Base-by-base conservation (phyloP, 2,888 invertebrate genomes). In the Heliothis peltigera region DNA sequence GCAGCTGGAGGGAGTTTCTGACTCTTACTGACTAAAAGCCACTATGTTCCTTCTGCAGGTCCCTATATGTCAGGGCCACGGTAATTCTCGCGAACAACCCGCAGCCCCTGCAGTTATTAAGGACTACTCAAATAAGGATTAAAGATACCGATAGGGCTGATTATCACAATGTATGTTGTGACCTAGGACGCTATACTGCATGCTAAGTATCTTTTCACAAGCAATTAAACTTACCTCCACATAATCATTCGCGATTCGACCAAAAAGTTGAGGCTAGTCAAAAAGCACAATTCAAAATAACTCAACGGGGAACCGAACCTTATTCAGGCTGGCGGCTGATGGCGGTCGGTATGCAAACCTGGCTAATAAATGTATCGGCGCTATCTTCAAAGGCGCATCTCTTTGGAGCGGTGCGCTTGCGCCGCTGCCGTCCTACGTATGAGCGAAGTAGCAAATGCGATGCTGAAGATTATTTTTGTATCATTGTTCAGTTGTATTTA, bases 311-410 rank as follows among this genome's bases (percentile, higher is more conserved):
- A 74, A 63, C 51, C 64, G 60, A 64, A 71, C 79, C 71, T 72
- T 79, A 78, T 80, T 72, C 67, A 72, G 75, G 56, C 61, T 77
- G 72, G 68, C 68, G 77, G 75, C 62, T 78, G 79, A 79, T 79
- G 79, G 78, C 79, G 75, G 63, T 25, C 87, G 87, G 89, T 87
- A 91, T 91, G 92, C 91, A 91, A 90, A 89, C 83, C 83, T 77
- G 81, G 81, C 89, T 91, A 91, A 93, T 94, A 93, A 93, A 94
- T 92, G 94, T 92, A 91, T 92, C 89, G 92, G 82, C 92, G 93
- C 91, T 90, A 93, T 93, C 93, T 92, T 89, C 93, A 94, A 94
- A 94, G 93, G 91, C 86, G 89, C 87, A 93, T 94, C 93, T 92
- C 83, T 82, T 82, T 89, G 90, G 58, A 64, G 71, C 91, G 89